Evolutionary conservation across 2,113 vertebrate genomes (phyloP).

Genomic region (Platycercus adscitus): DNA sequence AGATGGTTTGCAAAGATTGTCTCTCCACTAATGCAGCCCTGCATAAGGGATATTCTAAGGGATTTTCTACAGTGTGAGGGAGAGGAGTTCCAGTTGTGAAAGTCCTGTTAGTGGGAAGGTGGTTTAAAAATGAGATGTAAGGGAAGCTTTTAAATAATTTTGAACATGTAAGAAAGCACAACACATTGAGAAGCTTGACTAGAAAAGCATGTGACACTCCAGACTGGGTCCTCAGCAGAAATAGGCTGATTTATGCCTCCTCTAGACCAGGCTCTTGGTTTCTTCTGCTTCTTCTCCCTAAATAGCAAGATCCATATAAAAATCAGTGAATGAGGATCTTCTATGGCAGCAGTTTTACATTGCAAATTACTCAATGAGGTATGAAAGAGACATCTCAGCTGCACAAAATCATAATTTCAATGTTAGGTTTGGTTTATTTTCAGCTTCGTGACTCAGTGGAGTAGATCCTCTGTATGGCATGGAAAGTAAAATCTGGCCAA

Average conservation of each 20-base stretch:
- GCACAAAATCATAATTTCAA: slow-evolving; percentile 73
- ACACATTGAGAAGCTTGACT: slow-evolving; percentile 57
- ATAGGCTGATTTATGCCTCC: slow-evolving; percentile 28
- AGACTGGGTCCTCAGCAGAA: slow-evolving; percentile 32
- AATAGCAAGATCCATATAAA: slow-evolving; percentile 73
- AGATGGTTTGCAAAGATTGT: neutral
- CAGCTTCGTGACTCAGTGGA: slow-evolving; percentile 69
- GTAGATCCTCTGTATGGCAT: slow-evolving; percentile 41
- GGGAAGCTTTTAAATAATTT: neutral
- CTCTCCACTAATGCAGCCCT: neutral
- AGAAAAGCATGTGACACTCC: slow-evolving; percentile 54
- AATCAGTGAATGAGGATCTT: slow-evolving; percentile 68
- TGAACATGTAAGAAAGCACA: slow-evolving; percentile 45
- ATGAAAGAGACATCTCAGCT: slow-evolving; percentile 73
- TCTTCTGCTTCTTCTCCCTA: slow-evolving; percentile 54
- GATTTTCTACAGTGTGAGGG: neutral
- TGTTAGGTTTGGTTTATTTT: slow-evolving; percentile 78
- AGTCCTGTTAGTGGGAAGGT: neutral
- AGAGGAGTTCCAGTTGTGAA: neutral
- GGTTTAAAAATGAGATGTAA: neutral
- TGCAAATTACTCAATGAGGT: slow-evolving; percentile 75
- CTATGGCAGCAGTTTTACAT: slow-evolving; percentile 64
- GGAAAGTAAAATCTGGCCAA: slow-evolving; percentile 67
- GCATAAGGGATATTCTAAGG: neutral
- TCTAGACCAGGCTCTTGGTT: slow-evolving; percentile 24